A percentile compares a stretch with the other conserved stretches of the same genome.
Evolutionary conservation across 2,113 vertebrate species (phyloP).

Genomic region (Colius striatus): DNA sequence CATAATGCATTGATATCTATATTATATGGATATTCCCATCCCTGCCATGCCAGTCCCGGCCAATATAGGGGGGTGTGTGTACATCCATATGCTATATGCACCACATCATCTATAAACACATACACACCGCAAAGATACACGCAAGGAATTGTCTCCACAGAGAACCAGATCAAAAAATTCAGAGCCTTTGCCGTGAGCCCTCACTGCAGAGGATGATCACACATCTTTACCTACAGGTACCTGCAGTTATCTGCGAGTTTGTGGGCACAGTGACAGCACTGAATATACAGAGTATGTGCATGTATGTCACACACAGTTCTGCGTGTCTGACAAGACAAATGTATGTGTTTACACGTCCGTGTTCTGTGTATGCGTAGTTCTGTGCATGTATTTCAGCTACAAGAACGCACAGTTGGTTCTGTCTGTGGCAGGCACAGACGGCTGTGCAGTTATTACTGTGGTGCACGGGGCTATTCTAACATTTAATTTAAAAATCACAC

Average conservation of each 20-base stretch:
- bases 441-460: background rate
- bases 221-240: background rate
- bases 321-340: background rate
- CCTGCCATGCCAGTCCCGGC: background rate
- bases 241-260: background rate
- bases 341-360: rapidly evolving
- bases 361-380: background rate
- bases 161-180: background rate
- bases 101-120: background rate
- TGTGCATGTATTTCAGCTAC: background rate
- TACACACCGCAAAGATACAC: background rate
- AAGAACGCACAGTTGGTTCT: background rate
- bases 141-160: background rate
- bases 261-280: background rate
- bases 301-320: background rate
- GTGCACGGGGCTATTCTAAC: rapidly evolving
- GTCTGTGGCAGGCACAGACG: background rate
- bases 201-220: rapidly evolving
- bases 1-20: constrained; percentile 51
- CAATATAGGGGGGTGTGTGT: rapidly evolving
- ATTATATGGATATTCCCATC: constrained; percentile 26
- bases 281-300: rapidly evolving
- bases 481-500: background rate
- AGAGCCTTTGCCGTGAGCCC: background rate
- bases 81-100: background rate